Evolutionary conservation across 64 coral and sea anemone genomes (phyloP), one percentile per base, ranked within the genome.

Genomic region (Acropora yongei): DNA sequence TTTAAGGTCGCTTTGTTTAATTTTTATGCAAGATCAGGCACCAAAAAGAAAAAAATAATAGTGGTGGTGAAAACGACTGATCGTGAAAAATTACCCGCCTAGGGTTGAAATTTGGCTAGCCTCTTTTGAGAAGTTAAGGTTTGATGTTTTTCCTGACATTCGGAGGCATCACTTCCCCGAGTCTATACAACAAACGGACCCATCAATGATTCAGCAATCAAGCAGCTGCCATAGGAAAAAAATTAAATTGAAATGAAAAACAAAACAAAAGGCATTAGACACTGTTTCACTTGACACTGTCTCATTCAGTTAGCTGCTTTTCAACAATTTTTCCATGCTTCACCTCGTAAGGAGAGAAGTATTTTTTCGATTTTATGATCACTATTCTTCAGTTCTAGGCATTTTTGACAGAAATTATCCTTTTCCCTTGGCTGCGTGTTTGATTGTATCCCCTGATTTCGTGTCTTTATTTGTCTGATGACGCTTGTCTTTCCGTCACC

Each of bases 361-460:
- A 30, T 30, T 30, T 30, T 30, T 30, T 30, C 30, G 30, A 30
- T 30, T 30, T 30, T 30, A 30, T 30, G 30, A 30, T 30, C 30
- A 30, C 30, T 30, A 30, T 30, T 30, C 30, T 30, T 30, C 30
- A 30, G 30, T 30, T 30, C 30, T 30, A 30, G 30, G 30, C 30
- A 30, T 55, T 55, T 55, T 55, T 5, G 51, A 55, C 51, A 7
- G 0, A 10, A 5, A 41, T 11, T 3, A 44, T 40, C 8, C 4
- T 76, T 41, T 44, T 76, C 16, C 74, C 74, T 55, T 55, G 39
- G 74, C 46, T 76, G 74, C 74, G 46, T 44, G 40, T 76, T 76
- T 1, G 1, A 10, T 13, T 1, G 43, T 46, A 44, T 76, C 30
- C 30, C 30, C 1, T 76, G 8, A 18, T 47, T 19, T 46, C 14